phyloP scores from a whole-genome alignment of 2,888 invertebrate species.

The Eupithecia subumbrata region DNA sequence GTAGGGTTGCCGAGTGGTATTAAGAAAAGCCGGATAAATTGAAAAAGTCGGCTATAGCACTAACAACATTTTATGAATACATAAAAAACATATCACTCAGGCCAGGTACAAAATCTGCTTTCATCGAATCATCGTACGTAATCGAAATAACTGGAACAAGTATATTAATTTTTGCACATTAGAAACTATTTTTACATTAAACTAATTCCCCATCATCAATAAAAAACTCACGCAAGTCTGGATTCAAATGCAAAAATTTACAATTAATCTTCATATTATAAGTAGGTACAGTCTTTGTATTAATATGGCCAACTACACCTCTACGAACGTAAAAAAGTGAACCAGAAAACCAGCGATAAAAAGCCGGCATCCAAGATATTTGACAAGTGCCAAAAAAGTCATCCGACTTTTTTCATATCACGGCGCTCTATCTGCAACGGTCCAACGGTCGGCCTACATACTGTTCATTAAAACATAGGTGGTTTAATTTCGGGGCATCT shows the following conservation, averaged over 20 bases:
- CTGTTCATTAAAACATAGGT: slow-evolving; percentile 71
- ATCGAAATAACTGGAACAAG: neutral
- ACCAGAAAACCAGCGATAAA: neutral
- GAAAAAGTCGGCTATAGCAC: neutral
- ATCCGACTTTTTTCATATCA: slow-evolving; percentile 46
- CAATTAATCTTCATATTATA: neutral
- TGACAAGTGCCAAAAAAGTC: slow-evolving; percentile 20
- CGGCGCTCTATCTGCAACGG: slow-evolving; percentile 38
- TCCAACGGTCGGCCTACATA: slow-evolving; percentile 72
- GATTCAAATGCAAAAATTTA: neutral
- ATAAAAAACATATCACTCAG: neutral
- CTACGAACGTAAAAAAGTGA: neutral
- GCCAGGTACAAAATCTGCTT: neutral
- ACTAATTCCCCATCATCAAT: neutral
- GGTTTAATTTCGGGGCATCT: slow-evolving; percentile 71
- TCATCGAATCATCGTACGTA: neutral
- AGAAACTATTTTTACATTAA: neutral
- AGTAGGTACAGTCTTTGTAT: neutral
- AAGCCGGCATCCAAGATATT: slow-evolving; percentile 1
- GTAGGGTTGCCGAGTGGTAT: slow-evolving; percentile 17
- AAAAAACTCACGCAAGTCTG: neutral
- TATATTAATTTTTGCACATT: neutral
- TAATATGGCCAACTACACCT: neutral
- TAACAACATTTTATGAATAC: neutral
- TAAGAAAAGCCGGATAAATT: slow-evolving; percentile 5